These are phyloP conservation scores for Champsocephalus gunnari DNA, from an alignment of 2,797 vertebrate species.

Conservation along the genomic window DNA sequence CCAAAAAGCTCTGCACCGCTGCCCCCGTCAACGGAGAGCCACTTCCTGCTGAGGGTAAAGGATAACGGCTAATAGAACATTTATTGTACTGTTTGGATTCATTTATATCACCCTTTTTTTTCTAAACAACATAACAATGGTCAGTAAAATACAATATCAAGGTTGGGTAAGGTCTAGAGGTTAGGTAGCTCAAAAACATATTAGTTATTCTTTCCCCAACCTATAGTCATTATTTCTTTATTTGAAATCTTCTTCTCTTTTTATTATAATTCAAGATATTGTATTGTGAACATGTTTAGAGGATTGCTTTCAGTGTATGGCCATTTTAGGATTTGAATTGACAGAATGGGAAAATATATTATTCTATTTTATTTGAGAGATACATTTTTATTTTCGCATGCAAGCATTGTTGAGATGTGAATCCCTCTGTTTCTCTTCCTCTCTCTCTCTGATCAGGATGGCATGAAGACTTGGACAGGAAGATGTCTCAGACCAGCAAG, in stretches of 20 bases:
- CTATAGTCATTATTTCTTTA: too few species aligned
- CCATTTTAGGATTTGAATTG: neutral
- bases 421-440: neutral
- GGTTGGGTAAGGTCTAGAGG: too few species aligned
- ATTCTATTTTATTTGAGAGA: neutral
- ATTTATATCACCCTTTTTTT: too few species aligned
- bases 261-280: neutral
- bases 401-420: neutral
- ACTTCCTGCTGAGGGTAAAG: constrained; percentile 87
- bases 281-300: neutral
- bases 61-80: neutral
- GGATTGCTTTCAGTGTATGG: neutral
- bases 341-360: neutral
- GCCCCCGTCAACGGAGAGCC: constrained; percentile 90
- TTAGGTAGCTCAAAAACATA: too few species aligned
- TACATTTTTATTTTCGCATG: too few species aligned
- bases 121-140: too few species aligned
- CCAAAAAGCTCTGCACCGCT: constrained; percentile 89
- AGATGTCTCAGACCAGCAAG: constrained; percentile 91
- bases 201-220: too few species aligned
- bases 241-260: too few species aligned
- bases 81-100: too few species aligned
- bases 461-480: constrained; percentile 92
- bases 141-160: too few species aligned
- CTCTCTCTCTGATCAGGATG: constrained; percentile 80